Evolutionary conservation across 2,113 vertebrate species (phyloP).

Genomic region (Vimba vimba): DNA sequence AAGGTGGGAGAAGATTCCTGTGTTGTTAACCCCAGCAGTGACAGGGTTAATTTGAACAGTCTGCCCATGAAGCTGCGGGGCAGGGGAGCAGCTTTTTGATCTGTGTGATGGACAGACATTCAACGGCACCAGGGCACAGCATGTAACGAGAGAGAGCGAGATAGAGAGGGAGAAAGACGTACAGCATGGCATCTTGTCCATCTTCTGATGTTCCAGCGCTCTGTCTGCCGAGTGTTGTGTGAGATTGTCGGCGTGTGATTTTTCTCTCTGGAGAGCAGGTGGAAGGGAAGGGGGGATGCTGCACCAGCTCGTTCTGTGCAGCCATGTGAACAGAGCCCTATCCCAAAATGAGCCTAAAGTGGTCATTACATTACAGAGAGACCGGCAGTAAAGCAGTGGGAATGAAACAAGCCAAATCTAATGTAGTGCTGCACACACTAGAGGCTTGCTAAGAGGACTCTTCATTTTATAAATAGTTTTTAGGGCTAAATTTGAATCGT

Average conservation of each 20-base stretch:
- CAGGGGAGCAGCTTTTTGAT: constrained; percentile 56
- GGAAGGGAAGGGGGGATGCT: constrained; percentile 30
- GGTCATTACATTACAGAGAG: constrained; percentile 34
- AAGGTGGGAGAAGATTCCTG: constrained; percentile 14
- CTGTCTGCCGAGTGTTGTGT: constrained; percentile 43
- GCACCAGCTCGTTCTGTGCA: constrained; percentile 40
- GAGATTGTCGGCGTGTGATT: constrained; percentile 40
- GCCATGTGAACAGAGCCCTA: constrained; percentile 50
- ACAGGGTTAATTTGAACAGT: constrained; percentile 49
- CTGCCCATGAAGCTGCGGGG: constrained; percentile 46
- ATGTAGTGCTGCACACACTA: constrained; percentile 18
- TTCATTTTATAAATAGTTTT: constrained; percentile 14
- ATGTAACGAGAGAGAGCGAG: constrained; percentile 43
- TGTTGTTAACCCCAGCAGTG: constrained; percentile 40
- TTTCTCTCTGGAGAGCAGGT: constrained; percentile 49
- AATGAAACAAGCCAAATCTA: constrained; percentile 36
- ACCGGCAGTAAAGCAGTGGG: constrained; percentile 21
- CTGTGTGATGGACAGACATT: constrained; percentile 60
- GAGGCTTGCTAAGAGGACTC: constrained; percentile 22
- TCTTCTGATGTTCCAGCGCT: constrained; percentile 51
- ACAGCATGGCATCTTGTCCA: constrained; percentile 53
- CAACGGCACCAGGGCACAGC: constrained; percentile 43
- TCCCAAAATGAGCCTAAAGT: constrained; percentile 48
- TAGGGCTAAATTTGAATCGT: neutral
- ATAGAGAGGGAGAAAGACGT: constrained; percentile 32